phyloP scores from a whole-genome alignment of 1,140 invertebrate species.

The Drosophila elegans region DNA sequence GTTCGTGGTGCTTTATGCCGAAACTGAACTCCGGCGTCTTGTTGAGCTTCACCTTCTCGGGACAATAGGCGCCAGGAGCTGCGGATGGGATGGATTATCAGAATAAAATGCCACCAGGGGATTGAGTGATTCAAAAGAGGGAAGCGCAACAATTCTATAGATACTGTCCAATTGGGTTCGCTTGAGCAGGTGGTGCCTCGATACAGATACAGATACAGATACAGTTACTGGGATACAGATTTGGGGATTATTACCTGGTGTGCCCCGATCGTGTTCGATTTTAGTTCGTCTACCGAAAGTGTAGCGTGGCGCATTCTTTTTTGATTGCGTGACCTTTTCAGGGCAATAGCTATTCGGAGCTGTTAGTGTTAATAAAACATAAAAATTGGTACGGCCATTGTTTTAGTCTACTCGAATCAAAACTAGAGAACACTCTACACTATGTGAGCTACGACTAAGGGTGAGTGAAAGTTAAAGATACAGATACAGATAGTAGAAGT shows the following conservation, averaged over 20 bases:
- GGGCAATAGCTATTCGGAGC: constrained; percentile 87
- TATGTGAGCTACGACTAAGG: constrained; percentile 45
- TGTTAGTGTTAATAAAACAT: constrained; percentile 83
- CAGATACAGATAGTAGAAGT: not conserved
- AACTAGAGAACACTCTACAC: constrained; percentile 12
- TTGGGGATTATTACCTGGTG: constrained; percentile 80
- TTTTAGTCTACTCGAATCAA: constrained; percentile 47
- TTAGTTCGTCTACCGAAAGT: constrained; percentile 85
- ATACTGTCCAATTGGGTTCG: constrained; percentile 41
- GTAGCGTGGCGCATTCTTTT: constrained; percentile 85
- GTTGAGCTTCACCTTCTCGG: constrained; percentile 88
- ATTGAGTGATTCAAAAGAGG: not conserved
- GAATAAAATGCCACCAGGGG: not conserved
- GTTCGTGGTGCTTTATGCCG: constrained; percentile 87
- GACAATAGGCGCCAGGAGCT: constrained; percentile 87
- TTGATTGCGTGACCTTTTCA: constrained; percentile 88
- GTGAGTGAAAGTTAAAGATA: constrained; percentile 21
- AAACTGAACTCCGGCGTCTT: constrained; percentile 88
- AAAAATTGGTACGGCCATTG: constrained; percentile 55
- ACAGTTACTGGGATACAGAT: constrained; percentile 12
- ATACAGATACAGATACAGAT: constrained; percentile 6
- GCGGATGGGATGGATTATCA: constrained; percentile 73
- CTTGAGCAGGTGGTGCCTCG: constrained; percentile 14
- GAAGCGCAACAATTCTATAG: constrained; percentile 24
- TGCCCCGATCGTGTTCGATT: constrained; percentile 84